Conservation (phyloP, 1,140 invertebrate species). For the Temnothorax nylanderi region DNA sequence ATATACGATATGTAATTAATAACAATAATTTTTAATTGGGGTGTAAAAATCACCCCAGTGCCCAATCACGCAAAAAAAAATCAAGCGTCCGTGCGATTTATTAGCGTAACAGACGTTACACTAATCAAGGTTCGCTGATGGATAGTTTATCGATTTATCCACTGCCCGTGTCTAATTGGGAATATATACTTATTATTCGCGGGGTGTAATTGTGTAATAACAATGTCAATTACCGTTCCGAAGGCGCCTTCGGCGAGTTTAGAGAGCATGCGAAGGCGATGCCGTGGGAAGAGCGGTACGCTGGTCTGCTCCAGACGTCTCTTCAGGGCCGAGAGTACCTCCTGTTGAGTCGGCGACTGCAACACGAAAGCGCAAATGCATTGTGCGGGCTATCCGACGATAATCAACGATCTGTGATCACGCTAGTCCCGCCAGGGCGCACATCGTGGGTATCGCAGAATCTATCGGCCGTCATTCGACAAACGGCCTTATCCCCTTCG, state of each 20-base stretch:
- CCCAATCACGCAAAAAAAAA: too few species aligned
- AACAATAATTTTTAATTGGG: too few species aligned
- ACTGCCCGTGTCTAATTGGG: constrained; percentile 46
- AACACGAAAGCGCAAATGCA: constrained; percentile 80
- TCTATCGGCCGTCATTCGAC: constrained; percentile 7
- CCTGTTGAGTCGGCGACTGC: constrained; percentile 90
- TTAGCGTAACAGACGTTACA: not conserved
- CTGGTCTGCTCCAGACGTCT: constrained; percentile 89
- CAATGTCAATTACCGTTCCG: constrained; percentile 90
- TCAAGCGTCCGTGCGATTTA: too few species aligned
- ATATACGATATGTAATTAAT: too few species aligned
- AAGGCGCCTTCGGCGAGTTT: constrained; percentile 96
- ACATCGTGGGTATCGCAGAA: constrained; percentile 17
- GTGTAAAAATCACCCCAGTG: too few species aligned
- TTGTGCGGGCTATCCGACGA: constrained; percentile 72
- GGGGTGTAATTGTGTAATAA: constrained; percentile 43
- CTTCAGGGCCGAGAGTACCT: constrained; percentile 90
- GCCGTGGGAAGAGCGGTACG: constrained; percentile 93
- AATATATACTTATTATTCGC: constrained; percentile 44
- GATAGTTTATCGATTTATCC: not conserved
- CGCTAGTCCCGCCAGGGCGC: constrained; percentile 74
- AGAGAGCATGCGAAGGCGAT: constrained; percentile 94
- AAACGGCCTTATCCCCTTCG: constrained; percentile 55
- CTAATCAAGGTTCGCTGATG: not conserved
- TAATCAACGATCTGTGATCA: constrained; percentile 81